phyloP scores from a whole-genome alignment of 1,140 invertebrate species.

The Psix sp. region DNA sequence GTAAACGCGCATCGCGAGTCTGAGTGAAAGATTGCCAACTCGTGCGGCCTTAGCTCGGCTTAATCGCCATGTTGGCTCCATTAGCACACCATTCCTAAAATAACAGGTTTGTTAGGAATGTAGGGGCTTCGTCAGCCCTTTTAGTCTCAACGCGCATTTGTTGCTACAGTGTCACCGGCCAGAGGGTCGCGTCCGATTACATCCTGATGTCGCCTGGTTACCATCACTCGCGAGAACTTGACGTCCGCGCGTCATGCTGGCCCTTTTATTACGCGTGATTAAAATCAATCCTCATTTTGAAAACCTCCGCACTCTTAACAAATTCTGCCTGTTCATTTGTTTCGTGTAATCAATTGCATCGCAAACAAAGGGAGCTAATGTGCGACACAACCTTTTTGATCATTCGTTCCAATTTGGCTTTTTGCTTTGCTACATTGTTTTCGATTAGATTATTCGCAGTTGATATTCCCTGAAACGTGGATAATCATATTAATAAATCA shows the following conservation, averaged over 20 bases:
- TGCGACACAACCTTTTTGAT: not conserved
- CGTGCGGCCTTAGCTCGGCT: slow-evolving; percentile 57
- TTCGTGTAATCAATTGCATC: slow-evolving; percentile 19
- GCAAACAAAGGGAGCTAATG: slow-evolving; percentile 21
- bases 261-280: slow-evolving; percentile 52
- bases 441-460: too few relatives aligned
- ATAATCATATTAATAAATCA: too few relatives aligned
- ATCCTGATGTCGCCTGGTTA: slow-evolving; percentile 60
- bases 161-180: slow-evolving; percentile 64
- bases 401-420: too few relatives aligned
- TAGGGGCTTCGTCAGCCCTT: slow-evolving; percentile 64
- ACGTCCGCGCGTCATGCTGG: slow-evolving; percentile 30
- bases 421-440: too few relatives aligned
- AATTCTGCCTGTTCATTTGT: slow-evolving; percentile 23
- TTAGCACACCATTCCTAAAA: slow-evolving; percentile 68
- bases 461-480: too few relatives aligned
- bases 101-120: slow-evolving; percentile 67
- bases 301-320: slow-evolving; percentile 15
- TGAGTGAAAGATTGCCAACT: slow-evolving; percentile 59
- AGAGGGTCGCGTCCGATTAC: slow-evolving; percentile 62
- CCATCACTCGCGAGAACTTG: slow-evolving; percentile 58
- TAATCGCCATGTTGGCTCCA: slow-evolving; percentile 63
- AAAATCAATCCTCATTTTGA: slow-evolving; percentile 46
- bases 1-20: slow-evolving; percentile 48
- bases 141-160: slow-evolving; percentile 62